phyloP scores from a whole-genome alignment of 2,888 invertebrate species.

The Chelonus formosanus region DNA sequence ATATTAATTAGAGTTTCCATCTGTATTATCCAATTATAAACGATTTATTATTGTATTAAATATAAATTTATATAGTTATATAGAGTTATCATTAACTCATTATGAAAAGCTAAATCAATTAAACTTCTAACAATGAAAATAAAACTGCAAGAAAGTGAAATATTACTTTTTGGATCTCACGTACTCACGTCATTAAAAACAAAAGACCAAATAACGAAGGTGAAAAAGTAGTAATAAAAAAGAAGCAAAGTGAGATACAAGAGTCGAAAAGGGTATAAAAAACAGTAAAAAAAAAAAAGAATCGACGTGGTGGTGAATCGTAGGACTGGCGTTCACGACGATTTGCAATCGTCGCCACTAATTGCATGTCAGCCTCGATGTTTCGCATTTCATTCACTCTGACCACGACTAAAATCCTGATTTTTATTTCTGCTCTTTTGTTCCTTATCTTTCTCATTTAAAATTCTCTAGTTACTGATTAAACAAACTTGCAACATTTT shows the following conservation, averaged over 20 bases:
- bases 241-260: conserved; percentile 1
- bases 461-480: not conserved
- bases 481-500: too few relatives aligned
- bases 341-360: conserved; percentile 49
- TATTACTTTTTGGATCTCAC: conserved; percentile 3
- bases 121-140: conserved; percentile 18
- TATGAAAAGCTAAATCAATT: conserved; percentile 9
- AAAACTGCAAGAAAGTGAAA: not conserved
- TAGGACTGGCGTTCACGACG: conserved; percentile 44
- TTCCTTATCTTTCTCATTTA: not conserved
- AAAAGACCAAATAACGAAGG: conserved; percentile 29
- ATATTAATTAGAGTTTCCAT: too few relatives aligned
- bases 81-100: conserved; percentile 11
- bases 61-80: not conserved
- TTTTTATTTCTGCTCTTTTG: conserved; percentile 7
- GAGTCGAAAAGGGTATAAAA: conserved; percentile 12
- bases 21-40: too few relatives aligned
- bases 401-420: conserved; percentile 12
- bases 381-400: conserved; percentile 49
- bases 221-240: conserved; percentile 23
- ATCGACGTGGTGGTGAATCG: conserved; percentile 38
- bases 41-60: too few relatives aligned
- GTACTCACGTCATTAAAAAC: conserved; percentile 20
- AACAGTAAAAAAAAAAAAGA: conserved; percentile 8
- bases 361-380: conserved; percentile 48